phyloP scores from a whole-genome alignment of 2,797 vertebrate genomes.

The Propithecus deckenii region DNA sequence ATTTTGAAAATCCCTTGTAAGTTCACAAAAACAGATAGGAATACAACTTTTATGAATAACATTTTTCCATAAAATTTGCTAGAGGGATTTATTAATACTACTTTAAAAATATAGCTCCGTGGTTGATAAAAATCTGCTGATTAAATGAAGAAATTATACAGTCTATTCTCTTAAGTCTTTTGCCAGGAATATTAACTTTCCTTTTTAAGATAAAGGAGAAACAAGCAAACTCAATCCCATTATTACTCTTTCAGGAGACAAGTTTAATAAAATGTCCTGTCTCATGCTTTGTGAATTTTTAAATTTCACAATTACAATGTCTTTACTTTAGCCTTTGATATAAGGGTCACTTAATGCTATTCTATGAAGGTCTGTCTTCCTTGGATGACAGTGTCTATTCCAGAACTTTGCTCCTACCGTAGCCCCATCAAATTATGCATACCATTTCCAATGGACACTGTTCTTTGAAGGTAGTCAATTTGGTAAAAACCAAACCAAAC shows the following conservation, averaged over 20 bases:
- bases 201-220: constrained; percentile 3
- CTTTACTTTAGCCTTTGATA: not conserved
- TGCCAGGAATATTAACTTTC: constrained; percentile 2
- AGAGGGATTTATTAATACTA: not conserved
- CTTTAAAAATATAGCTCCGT: not conserved
- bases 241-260: not conserved
- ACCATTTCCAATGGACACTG: not conserved
- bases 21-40: not conserved
- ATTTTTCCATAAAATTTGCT: not conserved
- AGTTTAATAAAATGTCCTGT: not conserved
- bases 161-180: not conserved
- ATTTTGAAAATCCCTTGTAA: constrained; percentile 12
- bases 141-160: not conserved
- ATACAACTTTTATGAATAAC: not conserved
- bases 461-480: not conserved
- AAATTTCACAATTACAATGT: not conserved
- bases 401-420: not conserved
- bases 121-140: not conserved
- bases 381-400: not conserved
- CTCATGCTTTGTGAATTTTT: not conserved
- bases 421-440: not conserved
- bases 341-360: not conserved
- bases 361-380: not conserved
- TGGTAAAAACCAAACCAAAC: not conserved
- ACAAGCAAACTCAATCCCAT: not conserved